Conservation (phyloP, 2,113 vertebrate species). For the Nipponia nippon region DNA sequence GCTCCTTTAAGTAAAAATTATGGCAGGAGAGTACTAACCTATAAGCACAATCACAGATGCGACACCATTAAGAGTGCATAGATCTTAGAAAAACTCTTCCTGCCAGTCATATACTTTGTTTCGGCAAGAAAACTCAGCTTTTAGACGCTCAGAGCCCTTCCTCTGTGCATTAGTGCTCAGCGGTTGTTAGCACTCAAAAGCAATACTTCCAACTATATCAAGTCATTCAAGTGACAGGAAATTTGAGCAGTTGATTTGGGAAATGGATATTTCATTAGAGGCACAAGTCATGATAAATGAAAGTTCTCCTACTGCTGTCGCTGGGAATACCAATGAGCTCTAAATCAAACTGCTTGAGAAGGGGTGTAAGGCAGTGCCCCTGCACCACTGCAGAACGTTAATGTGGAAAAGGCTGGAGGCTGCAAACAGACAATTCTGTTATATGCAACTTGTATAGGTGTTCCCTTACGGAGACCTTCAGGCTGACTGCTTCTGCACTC, state of each 20-base stretch:
- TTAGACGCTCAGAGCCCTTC: neutral
- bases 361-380: neutral
- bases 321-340: neutral
- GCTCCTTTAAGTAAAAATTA: neutral
- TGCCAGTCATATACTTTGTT: fast-evolving
- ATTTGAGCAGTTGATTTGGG: neutral
- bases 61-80: fast-evolving
- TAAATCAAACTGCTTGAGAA: neutral
- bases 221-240: neutral
- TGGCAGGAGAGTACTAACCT: fast-evolving
- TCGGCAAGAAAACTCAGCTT: neutral
- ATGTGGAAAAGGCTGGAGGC: neutral
- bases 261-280: conserved; percentile 14
- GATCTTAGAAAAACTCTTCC: neutral
- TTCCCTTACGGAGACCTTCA: fast-evolving
- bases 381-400: fast-evolving
- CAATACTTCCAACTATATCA: neutral
- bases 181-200: neutral
- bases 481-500: neutral
- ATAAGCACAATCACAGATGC: fast-evolving
- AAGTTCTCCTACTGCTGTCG: neutral
- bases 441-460: fast-evolving
- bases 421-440: fast-evolving
- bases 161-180: neutral
- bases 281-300: neutral